Evolutionary conservation across 2,113 vertebrate genomes (phyloP), one percentile per base, ranked within the genome.

Genomic region (Paralichthys olivaceus): DNA sequence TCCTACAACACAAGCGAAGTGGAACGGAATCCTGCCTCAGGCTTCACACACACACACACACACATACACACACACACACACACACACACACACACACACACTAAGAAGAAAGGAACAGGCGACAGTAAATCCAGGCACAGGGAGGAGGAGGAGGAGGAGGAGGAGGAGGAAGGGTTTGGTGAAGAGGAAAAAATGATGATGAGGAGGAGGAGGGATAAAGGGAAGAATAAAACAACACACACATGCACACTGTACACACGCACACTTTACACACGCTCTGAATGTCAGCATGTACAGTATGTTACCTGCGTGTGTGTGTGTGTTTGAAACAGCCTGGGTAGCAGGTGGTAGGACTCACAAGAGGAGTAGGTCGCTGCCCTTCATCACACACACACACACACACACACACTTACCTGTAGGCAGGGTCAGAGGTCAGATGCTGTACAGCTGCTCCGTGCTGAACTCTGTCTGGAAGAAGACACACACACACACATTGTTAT

Each of bases 1-100:
- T 90, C 73, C 83, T 55, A 87, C 80, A 67, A 82, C 79, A 85
- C 75, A 78, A 88, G 83, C 45, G 75, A 90, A 90, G 75, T 89
- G 80, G 85, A 86, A 87, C 78, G 77, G 83, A 91, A 90, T 87
- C 75, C 73, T 80, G 85, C 86, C 88, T 15, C 5, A 83, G 89
- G 86, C 80, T 40, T 9, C 60, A 63, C 75, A 54, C 78, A 45
- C 75, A 43, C 67, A 72, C 55, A 66, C 78, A 73, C 58, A 75
- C 76, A 72, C 55, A 66, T 74, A 73, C 58, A 75, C 76, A 54
- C 78, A 45, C 71, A 51, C 70, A 72, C 60, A 66, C 78, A 72
- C 58, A 74, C 76, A 77, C 25, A 71, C 74, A 63, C 43, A 73
- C 45, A 75, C 62, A 66, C 62, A 79, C 28, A 61, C 57, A 29